Evolutionary conservation across 2,113 vertebrate genomes (phyloP).

Genomic region (Cromileptes altivelis): DNA sequence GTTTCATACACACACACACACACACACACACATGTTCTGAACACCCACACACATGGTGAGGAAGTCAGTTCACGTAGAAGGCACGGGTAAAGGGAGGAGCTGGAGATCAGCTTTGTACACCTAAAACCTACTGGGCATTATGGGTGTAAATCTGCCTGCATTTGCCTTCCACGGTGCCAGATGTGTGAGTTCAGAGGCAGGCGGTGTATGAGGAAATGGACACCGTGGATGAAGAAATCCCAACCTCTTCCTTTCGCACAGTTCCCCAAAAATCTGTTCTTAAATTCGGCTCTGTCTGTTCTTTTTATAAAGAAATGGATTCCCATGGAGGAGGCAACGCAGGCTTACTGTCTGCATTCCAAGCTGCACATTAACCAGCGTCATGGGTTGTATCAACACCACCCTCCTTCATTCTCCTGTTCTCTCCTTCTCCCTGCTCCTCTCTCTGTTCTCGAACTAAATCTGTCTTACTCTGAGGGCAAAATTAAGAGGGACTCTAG

Average conservation of each 20-base stretch:
- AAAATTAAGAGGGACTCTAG: slow-evolving; percentile 53
- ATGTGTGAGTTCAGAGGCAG: slow-evolving; percentile 55
- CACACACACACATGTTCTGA: not conserved
- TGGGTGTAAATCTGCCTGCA: slow-evolving; percentile 53
- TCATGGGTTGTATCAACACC: slow-evolving; percentile 74
- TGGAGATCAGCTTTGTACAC: slow-evolving; percentile 38
- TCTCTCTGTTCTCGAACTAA: slow-evolving; percentile 51
- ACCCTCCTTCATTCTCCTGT: slow-evolving; percentile 46
- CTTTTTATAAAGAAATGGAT: slow-evolving; percentile 59
- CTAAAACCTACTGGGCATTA: slow-evolving; percentile 44
- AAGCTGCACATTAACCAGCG: slow-evolving; percentile 78
- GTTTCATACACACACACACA: slow-evolving; percentile 8
- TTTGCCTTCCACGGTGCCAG: slow-evolving; percentile 41
- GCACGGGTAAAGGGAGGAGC: slow-evolving; percentile 17
- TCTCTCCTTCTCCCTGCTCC: slow-evolving; percentile 20
- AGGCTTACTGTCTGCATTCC: slow-evolving; percentile 73
- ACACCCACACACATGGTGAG: slow-evolving; percentile 21
- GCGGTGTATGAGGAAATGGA: slow-evolving; percentile 13
- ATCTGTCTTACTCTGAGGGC: slow-evolving; percentile 45
- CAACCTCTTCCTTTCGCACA: slow-evolving; percentile 29
- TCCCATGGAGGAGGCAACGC: slow-evolving; percentile 67
- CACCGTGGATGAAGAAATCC: slow-evolving; percentile 34
- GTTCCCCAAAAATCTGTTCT: slow-evolving; percentile 48
- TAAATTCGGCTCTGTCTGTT: slow-evolving; percentile 48
- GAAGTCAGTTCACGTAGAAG: slow-evolving; percentile 48